Evolutionary conservation across 2,113 vertebrate species (phyloP), one percentile per base, ranked within the genome.

Genomic region (Quiscalus mexicanus): DNA sequence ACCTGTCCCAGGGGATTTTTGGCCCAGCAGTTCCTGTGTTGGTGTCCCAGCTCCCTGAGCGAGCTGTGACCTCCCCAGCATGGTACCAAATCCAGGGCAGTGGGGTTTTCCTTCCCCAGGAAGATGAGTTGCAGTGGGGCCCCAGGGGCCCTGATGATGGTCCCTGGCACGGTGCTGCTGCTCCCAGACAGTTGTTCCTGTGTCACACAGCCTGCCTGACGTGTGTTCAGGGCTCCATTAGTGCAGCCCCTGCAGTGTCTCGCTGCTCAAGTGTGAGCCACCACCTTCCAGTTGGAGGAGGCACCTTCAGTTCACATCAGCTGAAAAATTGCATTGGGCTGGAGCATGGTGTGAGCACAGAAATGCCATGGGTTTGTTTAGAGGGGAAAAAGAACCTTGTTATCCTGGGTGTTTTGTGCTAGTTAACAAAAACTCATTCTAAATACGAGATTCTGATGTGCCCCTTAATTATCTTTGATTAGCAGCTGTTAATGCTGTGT

Each of bases 401-500:
- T 76, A 16, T 42, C 55, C 3, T 7, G 30, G 17, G 47, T 93
- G 4, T 79, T 90, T 86, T 84, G 68, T 22, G 21, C 35, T 78
- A 55, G 81, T 58, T 82, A 83, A 83, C 20, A 53, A 59, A 88
- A 74, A 27, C 9, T 82, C 74, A 0, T 52, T 65, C 27, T 47
- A 62, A 84, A 91, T 25, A 55, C 0, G 9, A 56, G 45, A 8
- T 37, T 75, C 33, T 22, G 73, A 5, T 7, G 35, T 93, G 58
- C 24, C 69, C 63, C 39, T 31, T 41, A 58, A 69, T 60, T 45
- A 18, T 80, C 77, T 91, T 95, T 93, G 87, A 93, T 96, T 90
- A 93, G 45, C 67, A 90, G 86, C 47, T 92, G 65, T 84, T 94
- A 91, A 84, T 71, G 89, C 87, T 95, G 94, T 95, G 96, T 22